Percentiles rank a stretch among this genome's conserved stretches.
phyloP scores from a whole-genome alignment of 2,113 vertebrate genomes.

The Sceloporus tristichus region DNA sequence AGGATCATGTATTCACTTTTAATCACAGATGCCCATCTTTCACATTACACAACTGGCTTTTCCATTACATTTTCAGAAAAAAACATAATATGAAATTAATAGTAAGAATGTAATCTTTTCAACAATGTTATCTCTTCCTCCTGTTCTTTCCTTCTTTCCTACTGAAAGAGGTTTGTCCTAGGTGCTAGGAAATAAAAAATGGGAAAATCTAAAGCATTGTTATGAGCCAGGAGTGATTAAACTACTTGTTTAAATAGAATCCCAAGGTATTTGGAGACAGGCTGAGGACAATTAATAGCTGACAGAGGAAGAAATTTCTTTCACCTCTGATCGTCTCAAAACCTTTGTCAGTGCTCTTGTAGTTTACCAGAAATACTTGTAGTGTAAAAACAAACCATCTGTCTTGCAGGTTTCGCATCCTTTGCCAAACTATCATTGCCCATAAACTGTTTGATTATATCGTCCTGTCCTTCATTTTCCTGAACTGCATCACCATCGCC shows the following conservation, averaged over 20 bases:
- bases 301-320: background rate
- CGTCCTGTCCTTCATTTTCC: conserved; percentile 97
- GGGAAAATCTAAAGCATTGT: background rate
- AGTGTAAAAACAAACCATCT: conserved; percentile 28
- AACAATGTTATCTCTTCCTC: background rate
- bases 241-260: background rate
- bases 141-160: background rate
- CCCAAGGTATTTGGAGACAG: background rate
- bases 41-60: conserved; percentile 26
- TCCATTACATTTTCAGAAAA: conserved; percentile 35
- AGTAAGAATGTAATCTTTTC: conserved; percentile 28
- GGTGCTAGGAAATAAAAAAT: background rate
- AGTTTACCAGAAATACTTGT: background rate
- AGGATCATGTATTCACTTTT: background rate
- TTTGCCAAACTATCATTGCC: conserved; percentile 95
- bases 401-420: conserved; percentile 88
- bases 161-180: background rate
- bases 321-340: background rate
- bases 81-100: conserved; percentile 21
- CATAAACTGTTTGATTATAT: conserved; percentile 98
- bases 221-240: background rate
- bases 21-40: background rate
- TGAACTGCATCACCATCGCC: conserved; percentile 98
- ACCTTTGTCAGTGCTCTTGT: background rate
- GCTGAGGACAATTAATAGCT: background rate